phyloP scores from a whole-genome alignment of 1,140 invertebrate species.

The Hycleus cichorii region DNA sequence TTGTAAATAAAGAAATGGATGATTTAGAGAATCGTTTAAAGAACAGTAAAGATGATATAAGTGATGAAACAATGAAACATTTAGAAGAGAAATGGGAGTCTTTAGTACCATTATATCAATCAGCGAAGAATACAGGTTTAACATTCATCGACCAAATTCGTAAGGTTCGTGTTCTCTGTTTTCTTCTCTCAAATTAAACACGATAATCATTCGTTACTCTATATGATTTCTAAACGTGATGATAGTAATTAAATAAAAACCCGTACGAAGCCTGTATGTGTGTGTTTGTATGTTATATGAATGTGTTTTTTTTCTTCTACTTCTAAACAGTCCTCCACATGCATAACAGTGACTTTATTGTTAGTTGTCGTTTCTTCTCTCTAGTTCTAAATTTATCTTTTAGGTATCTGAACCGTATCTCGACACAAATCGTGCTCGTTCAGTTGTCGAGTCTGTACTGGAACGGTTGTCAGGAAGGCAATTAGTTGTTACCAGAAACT shows the following conservation, averaged over 20 bases:
- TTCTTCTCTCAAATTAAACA: too few relatives aligned
- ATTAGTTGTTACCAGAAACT: conserved; percentile 55
- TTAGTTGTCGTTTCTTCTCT: conserved; percentile 9
- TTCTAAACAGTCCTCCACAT: too few relatives aligned
- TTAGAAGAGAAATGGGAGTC: conserved; percentile 56
- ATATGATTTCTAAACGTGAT: too few relatives aligned
- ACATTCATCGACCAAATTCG: conserved; percentile 60
- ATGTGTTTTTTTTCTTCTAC: too few relatives aligned
- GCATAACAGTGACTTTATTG: background rate
- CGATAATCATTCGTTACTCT: too few relatives aligned
- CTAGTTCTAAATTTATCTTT: conserved; percentile 35
- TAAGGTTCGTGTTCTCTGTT: conserved; percentile 43
- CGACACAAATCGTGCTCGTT: conserved; percentile 58
- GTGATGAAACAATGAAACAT: conserved; percentile 48
- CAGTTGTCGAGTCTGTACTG: conserved; percentile 62
- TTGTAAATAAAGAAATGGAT: conserved; percentile 60
- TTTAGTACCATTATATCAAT: conserved; percentile 52
- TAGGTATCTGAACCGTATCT: conserved; percentile 69
- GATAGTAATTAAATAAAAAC: too few relatives aligned
- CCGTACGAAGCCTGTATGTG: too few relatives aligned
- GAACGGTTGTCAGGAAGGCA: conserved; percentile 63
- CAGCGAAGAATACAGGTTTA: conserved; percentile 55
- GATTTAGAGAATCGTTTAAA: conserved; percentile 53
- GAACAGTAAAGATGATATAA: conserved; percentile 39
- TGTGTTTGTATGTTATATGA: too few relatives aligned